A percentile compares a stretch with the other conserved stretches of the same genome.
Conservation (phyloP, 2,113 vertebrate species). For the Octodon degus region DNA sequence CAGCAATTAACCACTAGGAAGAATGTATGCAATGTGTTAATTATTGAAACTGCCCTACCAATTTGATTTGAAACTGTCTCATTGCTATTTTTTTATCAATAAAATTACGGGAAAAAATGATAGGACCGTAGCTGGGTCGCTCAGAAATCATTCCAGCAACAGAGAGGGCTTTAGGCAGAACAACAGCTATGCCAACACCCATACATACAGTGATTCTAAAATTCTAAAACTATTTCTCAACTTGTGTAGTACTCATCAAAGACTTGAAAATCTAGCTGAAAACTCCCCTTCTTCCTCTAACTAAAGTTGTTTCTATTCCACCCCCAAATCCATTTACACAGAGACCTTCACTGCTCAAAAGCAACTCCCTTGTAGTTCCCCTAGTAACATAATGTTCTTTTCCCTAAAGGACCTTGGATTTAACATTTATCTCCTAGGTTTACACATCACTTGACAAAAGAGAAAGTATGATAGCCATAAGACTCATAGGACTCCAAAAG, state of each 20-base stretch:
- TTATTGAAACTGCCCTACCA: too few species aligned
- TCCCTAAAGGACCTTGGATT: constrained; percentile 28
- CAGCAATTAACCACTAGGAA: too few species aligned
- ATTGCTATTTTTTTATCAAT: too few species aligned
- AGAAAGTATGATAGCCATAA: neutral
- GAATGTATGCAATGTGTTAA: too few species aligned
- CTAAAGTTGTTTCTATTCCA: constrained; percentile 28
- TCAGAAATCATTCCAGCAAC: neutral
- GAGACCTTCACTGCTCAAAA: neutral
- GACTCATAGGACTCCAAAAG: neutral
- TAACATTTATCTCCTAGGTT: neutral
- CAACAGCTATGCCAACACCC: neutral
- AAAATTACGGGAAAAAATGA: too few species aligned
- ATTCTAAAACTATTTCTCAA: neutral
- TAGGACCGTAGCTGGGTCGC: neutral
- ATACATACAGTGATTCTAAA: neutral
- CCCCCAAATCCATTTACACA: constrained; percentile 38
- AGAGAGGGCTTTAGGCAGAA: neutral
- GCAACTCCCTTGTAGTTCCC: neutral
- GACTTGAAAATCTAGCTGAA: constrained; percentile 37
- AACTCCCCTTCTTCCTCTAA: neutral
- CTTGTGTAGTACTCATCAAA: constrained; percentile 12
- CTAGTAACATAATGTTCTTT: constrained; percentile 24
- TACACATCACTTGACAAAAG: neutral
- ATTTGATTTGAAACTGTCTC: too few species aligned